phyloP scores from a whole-genome alignment of 2,113 vertebrate species.

The Symphodus melops region DNA sequence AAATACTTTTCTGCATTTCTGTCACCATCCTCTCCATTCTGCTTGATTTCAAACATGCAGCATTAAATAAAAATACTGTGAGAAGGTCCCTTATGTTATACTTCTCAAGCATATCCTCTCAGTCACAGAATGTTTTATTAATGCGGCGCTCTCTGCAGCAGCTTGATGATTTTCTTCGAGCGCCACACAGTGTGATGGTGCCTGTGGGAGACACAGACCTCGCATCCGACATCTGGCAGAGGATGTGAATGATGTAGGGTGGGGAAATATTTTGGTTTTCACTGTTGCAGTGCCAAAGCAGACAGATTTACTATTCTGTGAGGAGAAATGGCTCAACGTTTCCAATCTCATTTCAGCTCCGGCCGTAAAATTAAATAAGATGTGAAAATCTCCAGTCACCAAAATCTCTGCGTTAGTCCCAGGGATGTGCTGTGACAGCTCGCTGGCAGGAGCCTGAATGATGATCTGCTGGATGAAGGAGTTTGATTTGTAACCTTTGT shows the following conservation, averaged over 20 bases:
- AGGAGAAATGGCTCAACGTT: neutral
- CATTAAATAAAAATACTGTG: neutral
- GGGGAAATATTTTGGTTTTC: neutral
- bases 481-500: slow-evolving; percentile 54
- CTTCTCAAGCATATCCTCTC: neutral
- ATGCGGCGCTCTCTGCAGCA: slow-evolving; percentile 3
- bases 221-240: slow-evolving; percentile 20
- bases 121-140: slow-evolving; percentile 1
- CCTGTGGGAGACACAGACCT: neutral
- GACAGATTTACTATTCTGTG: slow-evolving; percentile 24
- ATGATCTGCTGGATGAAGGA: slow-evolving; percentile 2
- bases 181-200: neutral
- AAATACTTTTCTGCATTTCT: too few relatives aligned
- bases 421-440: slow-evolving; percentile 1
- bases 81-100: neutral
- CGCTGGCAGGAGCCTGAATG: slow-evolving; percentile 26
- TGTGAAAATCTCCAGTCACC: slow-evolving; percentile 22
- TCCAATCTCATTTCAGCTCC: slow-evolving; percentile 20
- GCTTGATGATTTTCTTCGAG: neutral
- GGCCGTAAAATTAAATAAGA: slow-evolving; percentile 20
- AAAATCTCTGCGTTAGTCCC: neutral
- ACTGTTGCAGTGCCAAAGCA: slow-evolving; percentile 11
- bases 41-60: neutral
- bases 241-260: neutral
- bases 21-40: neutral